Evolutionary conservation across 2,888 invertebrate species (phyloP), one percentile per base, ranked within the genome.

Genomic region (Itoplectis maculator): DNA sequence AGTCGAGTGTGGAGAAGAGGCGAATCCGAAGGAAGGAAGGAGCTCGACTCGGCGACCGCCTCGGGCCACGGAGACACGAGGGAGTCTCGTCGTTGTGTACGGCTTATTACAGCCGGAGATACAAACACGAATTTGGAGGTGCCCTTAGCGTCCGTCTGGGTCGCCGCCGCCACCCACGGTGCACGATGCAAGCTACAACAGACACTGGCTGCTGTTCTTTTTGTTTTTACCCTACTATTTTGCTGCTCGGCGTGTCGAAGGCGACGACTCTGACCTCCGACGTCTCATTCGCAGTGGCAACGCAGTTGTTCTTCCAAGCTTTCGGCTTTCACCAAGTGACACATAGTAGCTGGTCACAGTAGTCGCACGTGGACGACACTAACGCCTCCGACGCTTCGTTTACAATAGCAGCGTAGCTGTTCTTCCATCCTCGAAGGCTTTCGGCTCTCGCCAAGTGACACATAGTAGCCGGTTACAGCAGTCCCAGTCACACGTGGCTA

Each of bases 111-210:
- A 75, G 51, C 40, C 20, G 59, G 23, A 23, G 61, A 70, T 29
- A 78, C 13, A 56, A 20, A 78, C 61, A 37, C 68, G 45, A 56
- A 45, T 66, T 70, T 45, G 49, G 18, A 66, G 59, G 35, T 37
- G 42, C 35, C 6, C 15, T 49, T 18, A 35, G 13, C 51, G 54
- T 78, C 42, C 63, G 51, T 42, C 8, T 40, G 49, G 11, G 3
- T 47, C 54, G 56, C 65, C 79, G 3, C 37, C 54, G 56, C 65
- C 79, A 73, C 79, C 72, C 78, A 79, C 54, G n/a, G 66, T 61
- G 78, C 23, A 72, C 40, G n/a, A 11, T 47, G n/a, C n/a, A n/a
- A n/a, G n/a, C n/a, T n/a, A n/a, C n/a, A n/a, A n/a, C n/a, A n/a
- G n/a, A n/a, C 45, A 47, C 45, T 47, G n/a, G 5, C 37, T 47